These are phyloP conservation scores for Enteromius argenteus DNA, from an alignment of 2,797 vertebrate species.

Conservation along the genomic window DNA sequence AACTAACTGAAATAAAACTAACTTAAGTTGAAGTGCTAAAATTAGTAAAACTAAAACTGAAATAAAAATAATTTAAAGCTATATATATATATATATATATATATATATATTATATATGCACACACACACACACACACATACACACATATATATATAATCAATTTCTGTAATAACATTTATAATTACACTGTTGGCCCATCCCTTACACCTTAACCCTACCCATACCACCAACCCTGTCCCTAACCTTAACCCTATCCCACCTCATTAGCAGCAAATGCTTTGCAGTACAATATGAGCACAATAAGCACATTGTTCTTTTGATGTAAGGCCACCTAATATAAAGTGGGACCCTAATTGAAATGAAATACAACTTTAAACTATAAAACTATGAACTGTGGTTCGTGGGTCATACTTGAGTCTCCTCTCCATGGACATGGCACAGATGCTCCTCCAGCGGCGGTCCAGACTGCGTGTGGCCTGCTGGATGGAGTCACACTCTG, in stretches of 20 bases:
- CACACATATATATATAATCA: too few species aligned
- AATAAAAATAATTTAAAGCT: not conserved
- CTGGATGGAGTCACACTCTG: constrained; percentile 97
- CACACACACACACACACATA: too few species aligned
- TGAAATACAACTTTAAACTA: not conserved
- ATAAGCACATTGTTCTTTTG: too few species aligned
- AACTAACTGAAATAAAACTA: not conserved
- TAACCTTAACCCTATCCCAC: too few species aligned
- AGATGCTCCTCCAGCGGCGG: constrained; percentile 97
- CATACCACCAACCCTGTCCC: too few species aligned
- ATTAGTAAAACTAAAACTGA: not conserved
- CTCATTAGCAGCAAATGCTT: too few species aligned
- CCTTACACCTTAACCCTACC: too few species aligned
- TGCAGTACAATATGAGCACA: too few species aligned
- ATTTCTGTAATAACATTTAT: too few species aligned
- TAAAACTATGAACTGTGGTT: not conserved
- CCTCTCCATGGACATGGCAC: constrained; percentile 97
- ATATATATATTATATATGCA: too few species aligned
- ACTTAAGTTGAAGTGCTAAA: not conserved
- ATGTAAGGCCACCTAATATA: too few species aligned
- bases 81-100: not conserved
- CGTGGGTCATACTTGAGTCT: constrained; percentile 87
- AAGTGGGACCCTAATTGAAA: not conserved
- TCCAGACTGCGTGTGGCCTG: constrained; percentile 94
- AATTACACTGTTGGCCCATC: too few species aligned